Evolutionary conservation across 2,888 invertebrate species (phyloP), one percentile per base, ranked within the genome.

Genomic region (Mythimna vitellina): DNA sequence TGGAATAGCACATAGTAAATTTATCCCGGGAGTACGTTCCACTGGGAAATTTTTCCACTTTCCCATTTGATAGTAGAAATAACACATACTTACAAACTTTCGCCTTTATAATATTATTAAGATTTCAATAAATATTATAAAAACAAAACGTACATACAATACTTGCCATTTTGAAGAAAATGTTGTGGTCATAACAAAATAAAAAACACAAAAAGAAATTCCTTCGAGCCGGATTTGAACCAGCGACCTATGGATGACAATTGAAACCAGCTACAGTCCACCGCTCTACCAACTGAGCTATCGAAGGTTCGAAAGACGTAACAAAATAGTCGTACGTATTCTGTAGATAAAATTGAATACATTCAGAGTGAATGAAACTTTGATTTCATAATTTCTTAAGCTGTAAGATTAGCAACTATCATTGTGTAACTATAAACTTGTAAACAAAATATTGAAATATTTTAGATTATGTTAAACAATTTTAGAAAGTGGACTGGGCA

Each of bases 141-240:
- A 17, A 46, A 20, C 17, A 46, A 46, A 46, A 20, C 6, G 17
- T 46, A 46, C 6, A 17, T 46, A 46, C 6, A 17, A 6, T 46
- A 17, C 46, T 20, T 46, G 14, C 0, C 0, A 42, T 42, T 42
- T 42, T 42, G 42, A 29, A 29, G 17, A 35, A 65, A 65, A 65
- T 20, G 20, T 17, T 20, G 0, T 22, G 3, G 1, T 3, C 1
- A 14, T 14, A 17, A 51, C 9, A 49, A 72, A 76, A 70, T 6
- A 53, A 68, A 68, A 51, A 51, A 51, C n/a, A 17, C 8, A 73
- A 74, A 86, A 85, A 85, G 80, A 49, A 67, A 71, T 57, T 96
- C 96, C 96, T 96, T 96, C 96, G 96, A 96, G 96, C 96, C 96
- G 96, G 96, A 96, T 96, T 96, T 96, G 96, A 96, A 96, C 96